These are phyloP conservation scores for Podocnemis expansa DNA, from an alignment of 2,113 vertebrate genomes.

Conservation along the genomic window DNA sequence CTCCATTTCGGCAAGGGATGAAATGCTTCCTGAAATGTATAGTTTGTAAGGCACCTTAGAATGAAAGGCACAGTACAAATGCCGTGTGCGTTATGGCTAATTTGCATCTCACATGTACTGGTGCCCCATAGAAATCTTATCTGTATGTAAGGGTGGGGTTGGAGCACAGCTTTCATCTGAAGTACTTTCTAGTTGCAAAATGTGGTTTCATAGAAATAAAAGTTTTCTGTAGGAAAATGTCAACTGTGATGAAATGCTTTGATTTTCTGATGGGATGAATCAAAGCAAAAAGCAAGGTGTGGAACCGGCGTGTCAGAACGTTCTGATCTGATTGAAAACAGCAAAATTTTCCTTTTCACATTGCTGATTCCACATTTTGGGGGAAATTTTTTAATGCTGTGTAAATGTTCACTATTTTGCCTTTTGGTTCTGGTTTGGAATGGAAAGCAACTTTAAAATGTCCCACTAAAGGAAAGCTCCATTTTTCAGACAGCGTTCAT, in stretches of 20 bases:
- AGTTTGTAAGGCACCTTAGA: not conserved
- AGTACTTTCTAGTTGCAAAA: not conserved
- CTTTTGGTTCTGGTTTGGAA: conserved; percentile 15
- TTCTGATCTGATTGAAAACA: conserved; percentile 50
- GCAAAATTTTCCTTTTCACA: conserved; percentile 14
- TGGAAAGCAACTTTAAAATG: conserved; percentile 6
- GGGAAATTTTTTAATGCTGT: not conserved
- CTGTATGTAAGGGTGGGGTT: not conserved
- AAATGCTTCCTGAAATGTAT: not conserved
- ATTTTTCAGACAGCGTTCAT: not conserved
- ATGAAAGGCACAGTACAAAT: not conserved
- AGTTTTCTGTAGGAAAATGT: conserved; percentile 9
- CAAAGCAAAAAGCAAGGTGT: conserved; percentile 45
- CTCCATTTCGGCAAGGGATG: not conserved
- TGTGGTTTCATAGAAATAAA: conserved; percentile 8
- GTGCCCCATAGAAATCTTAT: not conserved
- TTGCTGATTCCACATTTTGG: not conserved
- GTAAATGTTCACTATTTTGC: not conserved
- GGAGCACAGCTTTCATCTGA: not conserved
- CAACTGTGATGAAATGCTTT: conserved; percentile 15
- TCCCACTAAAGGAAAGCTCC: not conserved
- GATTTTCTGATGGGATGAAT: conserved; percentile 47
- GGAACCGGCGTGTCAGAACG: conserved; percentile 26
- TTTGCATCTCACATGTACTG: rapidly evolving
- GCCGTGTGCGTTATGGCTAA: not conserved